These are phyloP conservation scores for Harpalus rubripes DNA, from an alignment of 2,888 invertebrate genomes.

Conservation along the genomic window DNA sequence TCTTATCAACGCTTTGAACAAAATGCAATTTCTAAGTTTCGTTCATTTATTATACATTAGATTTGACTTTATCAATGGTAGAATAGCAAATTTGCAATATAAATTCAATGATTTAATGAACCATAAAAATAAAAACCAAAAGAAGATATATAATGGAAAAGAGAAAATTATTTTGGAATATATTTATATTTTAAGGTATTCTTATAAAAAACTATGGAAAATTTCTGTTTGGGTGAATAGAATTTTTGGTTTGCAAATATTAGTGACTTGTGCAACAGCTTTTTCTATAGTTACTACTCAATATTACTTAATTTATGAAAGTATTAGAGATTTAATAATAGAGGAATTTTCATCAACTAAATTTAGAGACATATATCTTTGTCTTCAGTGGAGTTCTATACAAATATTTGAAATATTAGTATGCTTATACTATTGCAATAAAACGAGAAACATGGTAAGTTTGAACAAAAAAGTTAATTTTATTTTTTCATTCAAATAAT, in stretches of 20 bases:
- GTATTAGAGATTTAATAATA: constrained; percentile 26
- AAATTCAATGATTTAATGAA: constrained; percentile 20
- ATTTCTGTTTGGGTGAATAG: constrained; percentile 48
- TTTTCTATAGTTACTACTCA: constrained; percentile 43
- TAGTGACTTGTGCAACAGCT: constrained; percentile 32
- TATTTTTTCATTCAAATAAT: background rate
- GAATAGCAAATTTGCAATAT: background rate
- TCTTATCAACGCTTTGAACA: constrained; percentile 24
- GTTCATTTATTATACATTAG: constrained; percentile 26
- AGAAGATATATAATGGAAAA: constrained; percentile 11
- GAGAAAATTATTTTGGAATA: constrained; percentile 25
- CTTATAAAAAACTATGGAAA: constrained; percentile 55
- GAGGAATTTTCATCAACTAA: background rate
- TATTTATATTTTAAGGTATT: constrained; percentile 14
- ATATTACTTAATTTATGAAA: constrained; percentile 50
- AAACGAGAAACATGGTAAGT: constrained; percentile 37
- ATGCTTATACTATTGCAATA: constrained; percentile 39
- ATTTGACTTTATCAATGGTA: constrained; percentile 32
- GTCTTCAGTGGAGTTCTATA: constrained; percentile 31
- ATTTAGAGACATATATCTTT: constrained; percentile 26
- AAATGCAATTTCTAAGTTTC: constrained; percentile 36
- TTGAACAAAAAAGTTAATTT: background rate
- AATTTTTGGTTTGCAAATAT: constrained; percentile 45
- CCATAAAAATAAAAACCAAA: constrained; percentile 16
- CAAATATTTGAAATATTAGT: constrained; percentile 49